phyloP scores from a whole-genome alignment of 2,797 vertebrate species.

The Leptoclinus maculatus region DNA sequence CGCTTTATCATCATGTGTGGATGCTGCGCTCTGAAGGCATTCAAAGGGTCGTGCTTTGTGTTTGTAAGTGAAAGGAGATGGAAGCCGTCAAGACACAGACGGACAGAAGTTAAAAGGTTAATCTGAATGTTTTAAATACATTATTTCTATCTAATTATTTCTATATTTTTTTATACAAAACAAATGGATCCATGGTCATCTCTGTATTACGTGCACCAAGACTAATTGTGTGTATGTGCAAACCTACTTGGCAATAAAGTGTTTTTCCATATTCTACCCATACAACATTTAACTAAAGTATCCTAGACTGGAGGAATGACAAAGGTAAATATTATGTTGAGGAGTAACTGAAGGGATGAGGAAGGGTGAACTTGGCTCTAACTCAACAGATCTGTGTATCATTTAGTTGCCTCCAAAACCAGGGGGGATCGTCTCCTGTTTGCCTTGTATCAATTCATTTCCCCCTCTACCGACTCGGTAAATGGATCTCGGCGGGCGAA shows the following conservation, averaged over 20 bases:
- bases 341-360: conserved; percentile 8
- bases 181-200: background rate
- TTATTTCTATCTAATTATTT: background rate
- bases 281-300: background rate
- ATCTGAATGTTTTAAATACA: background rate
- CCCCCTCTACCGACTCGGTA: conserved; percentile 67
- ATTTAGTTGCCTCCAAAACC: conserved; percentile 53
- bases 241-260: background rate
- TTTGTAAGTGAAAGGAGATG: background rate
- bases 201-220: background rate
- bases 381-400: conserved; percentile 49
- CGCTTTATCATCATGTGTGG: conserved; percentile 37
- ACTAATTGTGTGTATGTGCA: background rate
- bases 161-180: background rate
- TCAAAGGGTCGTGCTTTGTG: conserved; percentile 1
- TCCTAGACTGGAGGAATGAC: background rate
- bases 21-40: conserved; percentile 1
- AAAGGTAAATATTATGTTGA: background rate
- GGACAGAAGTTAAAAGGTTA: background rate
- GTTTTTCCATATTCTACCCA: background rate
- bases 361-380: conserved; percentile 29
- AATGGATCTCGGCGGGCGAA: conserved; percentile 62
- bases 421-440: conserved; percentile 42
- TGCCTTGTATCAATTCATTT: conserved; percentile 73
- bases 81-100: background rate